Percentiles rank a stretch among this genome's conserved stretches.
Conservation (phyloP, 2,113 vertebrate species). For the Cranoglanis bouderius region DNA sequence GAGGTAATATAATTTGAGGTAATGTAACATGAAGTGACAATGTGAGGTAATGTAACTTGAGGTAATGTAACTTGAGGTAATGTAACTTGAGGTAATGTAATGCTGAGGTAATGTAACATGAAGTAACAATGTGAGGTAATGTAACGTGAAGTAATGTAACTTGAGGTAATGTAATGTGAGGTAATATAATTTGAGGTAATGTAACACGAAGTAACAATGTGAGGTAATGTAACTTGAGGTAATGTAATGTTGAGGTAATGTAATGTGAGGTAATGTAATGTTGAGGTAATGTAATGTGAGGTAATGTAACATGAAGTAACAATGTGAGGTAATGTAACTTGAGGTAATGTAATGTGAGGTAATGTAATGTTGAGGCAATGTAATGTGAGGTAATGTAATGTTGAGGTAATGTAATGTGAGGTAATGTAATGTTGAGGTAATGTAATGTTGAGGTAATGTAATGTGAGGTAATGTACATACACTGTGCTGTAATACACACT, state of each 20-base stretch:
- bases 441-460: neutral
- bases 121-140: no score
- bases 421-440: neutral
- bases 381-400: neutral
- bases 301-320: no score
- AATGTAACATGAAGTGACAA: neutral
- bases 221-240: neutral
- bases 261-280: no score
- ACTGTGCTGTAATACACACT: neutral
- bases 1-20: neutral
- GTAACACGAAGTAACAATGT: constrained; percentile 12
- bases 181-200: no score
- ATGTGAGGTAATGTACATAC: constrained; percentile 7
- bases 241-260: no score
- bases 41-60: neutral
- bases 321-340: neutral
- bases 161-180: no score
- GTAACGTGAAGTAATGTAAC: no score
- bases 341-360: neutral
- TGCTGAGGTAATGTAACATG: neutral
- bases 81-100: neutral
- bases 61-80: neutral
- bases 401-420: neutral
- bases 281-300: no score
- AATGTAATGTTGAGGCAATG: no score